Evolutionary conservation across 2,797 vertebrate species (phyloP), one percentile per base, ranked within the genome.

Genomic region (Muscicapa striata): DNA sequence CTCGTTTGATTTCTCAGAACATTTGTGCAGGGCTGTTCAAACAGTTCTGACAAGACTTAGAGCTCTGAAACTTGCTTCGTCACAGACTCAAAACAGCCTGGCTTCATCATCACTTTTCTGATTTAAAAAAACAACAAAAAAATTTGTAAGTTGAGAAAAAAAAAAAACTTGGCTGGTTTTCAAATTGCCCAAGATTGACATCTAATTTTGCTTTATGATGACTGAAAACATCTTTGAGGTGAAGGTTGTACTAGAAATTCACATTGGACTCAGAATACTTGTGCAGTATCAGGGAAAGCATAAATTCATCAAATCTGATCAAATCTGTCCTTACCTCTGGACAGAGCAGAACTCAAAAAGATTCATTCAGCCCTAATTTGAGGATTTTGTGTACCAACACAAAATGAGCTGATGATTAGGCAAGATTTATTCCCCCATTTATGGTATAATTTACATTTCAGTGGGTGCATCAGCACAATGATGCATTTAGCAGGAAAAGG

Each of bases 1-100:
- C 75, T 61, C 11, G 4, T 94, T 84, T 94, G 89, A 93, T 92
- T 96, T 94, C 89, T 89, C 86, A 90, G 93, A 97, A 95, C 78
- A 87, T 89, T 94, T 95, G 72, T 73, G 45, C 68, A 82, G 68
- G 81, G 63, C 38, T 89, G 61, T 93, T 87, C 90, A 93, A 94
- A 59, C 54, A 7, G 0, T 77, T 94, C 81, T 84, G 88, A 93
- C 68, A 90, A 90, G 72, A 76, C 32, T 84, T 32, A 0, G 67
- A 79, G 68, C 63, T 70, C 77, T 79, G 52, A 93, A 93, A 87
- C 78, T 82, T 92, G 81, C 86, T 46, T 85, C 1, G 20, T 91
- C 89, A 84, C 73, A 80, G 85, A 3, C 76, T 89, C 3, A 0
- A 93, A 90, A 73, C 78, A 87, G 45, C 52, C 78, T 82, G 75